Evolutionary conservation across 2,888 invertebrate species (phyloP).

Genomic region (Gymnosoma rotundatum): DNA sequence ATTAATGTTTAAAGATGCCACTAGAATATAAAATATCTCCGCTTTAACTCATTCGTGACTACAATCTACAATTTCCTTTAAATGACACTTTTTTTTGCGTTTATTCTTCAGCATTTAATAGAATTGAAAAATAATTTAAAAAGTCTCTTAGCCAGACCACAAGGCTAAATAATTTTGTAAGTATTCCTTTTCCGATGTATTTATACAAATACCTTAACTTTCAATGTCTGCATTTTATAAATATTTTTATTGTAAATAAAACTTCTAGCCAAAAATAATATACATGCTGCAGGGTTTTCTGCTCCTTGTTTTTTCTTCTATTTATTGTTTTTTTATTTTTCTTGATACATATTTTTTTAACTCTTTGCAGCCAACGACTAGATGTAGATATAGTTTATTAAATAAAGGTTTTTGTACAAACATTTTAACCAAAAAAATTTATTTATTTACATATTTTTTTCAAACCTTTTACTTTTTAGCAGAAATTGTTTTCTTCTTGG

Average conservation of each 20-base stretch:
- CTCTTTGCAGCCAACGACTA: slow-evolving; percentile 21
- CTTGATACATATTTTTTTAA: slow-evolving; percentile 44
- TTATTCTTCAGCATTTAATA: background rate
- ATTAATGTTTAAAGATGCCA: too few relatives aligned
- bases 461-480: slow-evolving; percentile 12
- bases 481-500: slow-evolving; percentile 40
- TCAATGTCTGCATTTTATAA: slow-evolving; percentile 57
- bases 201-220: slow-evolving; percentile 45
- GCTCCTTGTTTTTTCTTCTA: background rate
- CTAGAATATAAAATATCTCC: too few relatives aligned
- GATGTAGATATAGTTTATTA: slow-evolving; percentile 22
- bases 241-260: slow-evolving; percentile 25
- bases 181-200: slow-evolving; percentile 8
- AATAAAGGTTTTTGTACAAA: slow-evolving; percentile 35
- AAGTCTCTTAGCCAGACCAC: slow-evolving; percentile 26
- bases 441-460: slow-evolving; percentile 22
- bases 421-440: slow-evolving; percentile 28
- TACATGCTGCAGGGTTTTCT: slow-evolving; percentile 42
- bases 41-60: too few relatives aligned
- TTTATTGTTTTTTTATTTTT: slow-evolving; percentile 4
- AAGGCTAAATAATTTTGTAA: slow-evolving; percentile 30
- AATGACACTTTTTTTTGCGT: slow-evolving; percentile 41
- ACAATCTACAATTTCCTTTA: slow-evolving; percentile 37
- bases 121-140: slow-evolving; percentile 34
- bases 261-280: slow-evolving; percentile 32